Evolutionary conservation across 1,140 invertebrate genomes (phyloP).

Genomic region (Drosophila setifemur): DNA sequence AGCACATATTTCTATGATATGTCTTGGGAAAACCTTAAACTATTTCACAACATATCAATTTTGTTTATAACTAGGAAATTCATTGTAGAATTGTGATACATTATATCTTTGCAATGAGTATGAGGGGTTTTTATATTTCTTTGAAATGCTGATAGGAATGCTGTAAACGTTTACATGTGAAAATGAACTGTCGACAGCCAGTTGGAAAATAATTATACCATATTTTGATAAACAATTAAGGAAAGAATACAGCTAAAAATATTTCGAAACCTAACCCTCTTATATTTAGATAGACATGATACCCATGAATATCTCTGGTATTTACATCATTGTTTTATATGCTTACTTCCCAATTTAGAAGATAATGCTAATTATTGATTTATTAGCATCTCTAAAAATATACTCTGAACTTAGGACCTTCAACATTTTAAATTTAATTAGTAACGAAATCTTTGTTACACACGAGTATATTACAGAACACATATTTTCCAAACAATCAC

Average conservation of each 20-base stretch:
- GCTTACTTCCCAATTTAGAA: constrained; percentile 1
- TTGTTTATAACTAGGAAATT: too few relatives aligned
- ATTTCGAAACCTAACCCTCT: too few relatives aligned
- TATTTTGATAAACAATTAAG: too few relatives aligned
- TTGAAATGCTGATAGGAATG: too few relatives aligned
- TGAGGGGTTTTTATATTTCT: too few relatives aligned
- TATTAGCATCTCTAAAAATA: constrained; percentile 5
- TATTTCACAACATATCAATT: not conserved
- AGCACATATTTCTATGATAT: not conserved
- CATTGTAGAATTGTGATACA: too few relatives aligned
- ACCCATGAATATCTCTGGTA: not conserved
- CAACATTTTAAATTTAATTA: constrained; percentile 19
- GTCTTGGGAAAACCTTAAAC: not conserved
- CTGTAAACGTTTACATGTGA: too few relatives aligned
- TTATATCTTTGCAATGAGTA: too few relatives aligned
- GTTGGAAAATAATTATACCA: too few relatives aligned
- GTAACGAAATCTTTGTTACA: constrained; percentile 4
- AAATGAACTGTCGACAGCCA: too few relatives aligned
- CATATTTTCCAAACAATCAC: not conserved
- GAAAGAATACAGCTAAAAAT: too few relatives aligned
- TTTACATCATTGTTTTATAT: not conserved
- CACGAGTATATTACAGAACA: not conserved
- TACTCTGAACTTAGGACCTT: constrained; percentile 3
- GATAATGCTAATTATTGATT: constrained; percentile 16
- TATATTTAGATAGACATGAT: not conserved